Evolutionary conservation across 2,888 invertebrate species (phyloP), one percentile per base, ranked within the genome.

Genomic region (Boloria selene): DNA sequence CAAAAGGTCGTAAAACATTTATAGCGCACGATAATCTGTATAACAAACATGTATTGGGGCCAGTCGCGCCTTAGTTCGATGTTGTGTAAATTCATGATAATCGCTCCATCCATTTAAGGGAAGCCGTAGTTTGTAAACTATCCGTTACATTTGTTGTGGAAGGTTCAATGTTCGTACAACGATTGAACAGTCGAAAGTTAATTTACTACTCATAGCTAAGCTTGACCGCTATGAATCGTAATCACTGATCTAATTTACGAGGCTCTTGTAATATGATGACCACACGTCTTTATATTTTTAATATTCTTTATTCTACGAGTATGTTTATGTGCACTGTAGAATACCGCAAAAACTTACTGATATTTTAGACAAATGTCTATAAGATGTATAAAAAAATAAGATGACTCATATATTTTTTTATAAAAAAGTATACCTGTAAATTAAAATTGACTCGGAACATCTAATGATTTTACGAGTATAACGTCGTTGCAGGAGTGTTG

Each of bases 71-170:
- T 70, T 68, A 69, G 66, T 59, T 60, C 74, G 54, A 73, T 77
- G 80, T 79, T 72, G 76, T 78, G 80, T 74, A 80, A 86, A 82
- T 78, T 80, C 78, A 70, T 72, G 76, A 77, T 83, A 83, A 86
- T 85, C 83, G 79, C 79, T 79, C 77, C 77, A 86, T 88, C 87
- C 87, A 80, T 86, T 90, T 89, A 90, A 82, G 83, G 79, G 90
- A 90, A 89, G 84, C 88, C 90, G 60, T 85, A 77, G 65, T 67
- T 62, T 72, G 73, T 70, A 72, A 75, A 82, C 79, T 81, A 77
- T 78, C 81, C 80, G 79, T 80, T 79, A 80, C 79, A 72, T 71
- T 69, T 65, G 73, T 79, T 61, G 42, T 72, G 76, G 79, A 83
- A 85, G 86, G 88, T 86, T 56, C 85, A 82, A 78, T 77, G 83